Evolutionary conservation across 2,113 vertebrate species (phyloP).

Genomic region (Oncorhynchus nerka): DNA sequence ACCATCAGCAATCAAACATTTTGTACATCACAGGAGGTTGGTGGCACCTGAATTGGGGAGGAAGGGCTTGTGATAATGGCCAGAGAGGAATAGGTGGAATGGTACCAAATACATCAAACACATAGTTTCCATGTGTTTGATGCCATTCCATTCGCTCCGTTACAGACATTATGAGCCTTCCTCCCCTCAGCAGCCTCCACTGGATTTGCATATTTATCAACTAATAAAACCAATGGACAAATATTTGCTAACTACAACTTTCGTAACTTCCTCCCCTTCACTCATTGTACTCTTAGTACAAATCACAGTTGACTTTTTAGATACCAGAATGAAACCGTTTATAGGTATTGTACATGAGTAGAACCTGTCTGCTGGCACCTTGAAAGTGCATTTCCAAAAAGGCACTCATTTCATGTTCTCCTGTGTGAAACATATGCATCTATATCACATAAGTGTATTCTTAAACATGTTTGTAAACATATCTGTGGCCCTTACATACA

Average conservation of each 20-base stretch:
- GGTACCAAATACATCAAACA: no score
- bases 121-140: no score
- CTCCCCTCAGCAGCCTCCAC: no score
- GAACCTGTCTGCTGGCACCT: background rate
- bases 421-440: constrained; percentile 4
- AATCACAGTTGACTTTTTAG: constrained; percentile 8
- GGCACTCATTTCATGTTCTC: constrained; percentile 27
- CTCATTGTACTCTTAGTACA: background rate
- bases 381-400: constrained; percentile 22
- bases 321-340: background rate
- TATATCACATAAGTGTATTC: background rate
- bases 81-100: no score
- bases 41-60: background rate
- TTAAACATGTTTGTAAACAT: constrained; percentile 44
- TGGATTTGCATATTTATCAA: background rate
- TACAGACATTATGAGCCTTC: no score
- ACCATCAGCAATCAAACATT: constrained; percentile 3
- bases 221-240: background rate
- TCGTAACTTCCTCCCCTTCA: background rate
- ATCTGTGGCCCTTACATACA: background rate
- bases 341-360: constrained; percentile 1
- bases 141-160: no score
- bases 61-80: no score
- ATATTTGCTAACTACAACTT: background rate
- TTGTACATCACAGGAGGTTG: no score